phyloP scores from a whole-genome alignment of 2,113 vertebrate species.

The Mesitornis unicolor region DNA sequence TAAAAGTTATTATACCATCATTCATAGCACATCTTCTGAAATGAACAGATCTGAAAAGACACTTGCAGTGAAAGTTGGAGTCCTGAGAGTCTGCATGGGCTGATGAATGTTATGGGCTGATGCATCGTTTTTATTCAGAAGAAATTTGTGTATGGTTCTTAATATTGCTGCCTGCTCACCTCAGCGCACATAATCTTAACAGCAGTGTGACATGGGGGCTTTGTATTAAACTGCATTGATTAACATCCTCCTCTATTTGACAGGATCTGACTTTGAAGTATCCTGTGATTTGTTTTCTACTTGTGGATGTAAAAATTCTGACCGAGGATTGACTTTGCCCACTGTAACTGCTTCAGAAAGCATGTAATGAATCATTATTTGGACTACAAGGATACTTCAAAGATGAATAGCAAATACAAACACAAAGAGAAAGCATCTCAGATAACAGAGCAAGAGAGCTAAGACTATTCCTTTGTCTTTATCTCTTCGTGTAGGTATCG shows the following conservation, averaged over 20 bases:
- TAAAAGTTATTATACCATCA: constrained; percentile 18
- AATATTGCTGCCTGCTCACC: background rate
- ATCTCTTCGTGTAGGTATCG: background rate
- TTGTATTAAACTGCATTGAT: constrained; percentile 1
- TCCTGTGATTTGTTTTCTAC: background rate
- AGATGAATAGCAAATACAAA: background rate
- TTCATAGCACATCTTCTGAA: constrained; percentile 28
- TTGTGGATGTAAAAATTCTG: background rate
- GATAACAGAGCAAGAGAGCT: background rate
- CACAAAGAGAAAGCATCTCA: background rate
- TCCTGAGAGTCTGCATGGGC: background rate
- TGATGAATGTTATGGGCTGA: background rate
- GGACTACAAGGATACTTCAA: background rate
- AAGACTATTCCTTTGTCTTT: background rate
- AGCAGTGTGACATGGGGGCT: background rate
- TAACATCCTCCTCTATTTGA: background rate
- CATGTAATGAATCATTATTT: background rate
- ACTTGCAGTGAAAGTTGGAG: background rate
- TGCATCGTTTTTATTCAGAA: background rate
- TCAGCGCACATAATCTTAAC: background rate
- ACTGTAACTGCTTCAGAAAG: background rate
- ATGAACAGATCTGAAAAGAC: constrained; percentile 3
- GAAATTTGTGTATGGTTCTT: background rate
- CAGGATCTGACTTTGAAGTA: background rate
- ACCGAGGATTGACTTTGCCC: background rate